Conservation (phyloP, 2,888 invertebrate species). For the Carcina quercana region DNA sequence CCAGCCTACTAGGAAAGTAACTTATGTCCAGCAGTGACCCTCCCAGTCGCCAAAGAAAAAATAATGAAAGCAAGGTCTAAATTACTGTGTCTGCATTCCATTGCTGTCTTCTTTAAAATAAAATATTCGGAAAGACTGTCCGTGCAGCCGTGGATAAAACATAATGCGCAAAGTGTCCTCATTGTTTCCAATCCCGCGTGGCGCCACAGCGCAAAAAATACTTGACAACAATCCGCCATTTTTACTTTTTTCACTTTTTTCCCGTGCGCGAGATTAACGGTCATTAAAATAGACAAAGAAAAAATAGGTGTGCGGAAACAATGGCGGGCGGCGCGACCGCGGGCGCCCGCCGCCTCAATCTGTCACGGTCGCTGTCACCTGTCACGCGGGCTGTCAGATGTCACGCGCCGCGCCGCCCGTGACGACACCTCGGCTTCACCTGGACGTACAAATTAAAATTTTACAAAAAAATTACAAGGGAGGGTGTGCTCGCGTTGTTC, state of each 20-base stretch:
- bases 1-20: too few relatives aligned
- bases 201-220: conserved; percentile 3
- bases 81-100: too few relatives aligned
- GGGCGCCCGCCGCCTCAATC: conserved; percentile 55
- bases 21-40: too few relatives aligned
- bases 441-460: conserved; percentile 25
- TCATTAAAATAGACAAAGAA: conserved; percentile 22
- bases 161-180: background rate
- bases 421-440: conserved; percentile 39
- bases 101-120: too few relatives aligned
- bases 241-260: too few relatives aligned
- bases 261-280: conserved; percentile 9
- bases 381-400: conserved; percentile 46
- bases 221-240: conserved; percentile 2
- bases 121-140: background rate
- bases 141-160: background rate
- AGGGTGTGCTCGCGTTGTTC: too few relatives aligned
- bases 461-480: too few relatives aligned
- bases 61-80: too few relatives aligned
- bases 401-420: conserved; percentile 35
- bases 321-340: conserved; percentile 27
- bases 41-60: too few relatives aligned
- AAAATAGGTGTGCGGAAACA: conserved; percentile 39
- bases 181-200: background rate
- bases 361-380: conserved; percentile 53